These are phyloP conservation scores for Druon quercuslanigerum DNA, from an alignment of 1,140 invertebrate genomes.

Conservation along the genomic window DNA sequence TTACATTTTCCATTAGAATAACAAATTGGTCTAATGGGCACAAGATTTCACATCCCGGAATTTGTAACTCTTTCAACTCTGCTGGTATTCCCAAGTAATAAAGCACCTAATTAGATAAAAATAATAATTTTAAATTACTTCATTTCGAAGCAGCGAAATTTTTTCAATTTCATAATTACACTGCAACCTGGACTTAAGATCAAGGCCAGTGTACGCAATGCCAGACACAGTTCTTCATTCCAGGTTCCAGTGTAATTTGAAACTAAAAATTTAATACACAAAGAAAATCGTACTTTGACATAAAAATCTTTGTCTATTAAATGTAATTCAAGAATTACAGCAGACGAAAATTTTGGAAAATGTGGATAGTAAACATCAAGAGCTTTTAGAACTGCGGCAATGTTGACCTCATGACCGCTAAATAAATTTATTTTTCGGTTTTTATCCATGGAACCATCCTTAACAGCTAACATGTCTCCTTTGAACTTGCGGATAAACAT, in stretches of 20 bases:
- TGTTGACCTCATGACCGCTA: background rate
- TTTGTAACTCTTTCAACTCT: background rate
- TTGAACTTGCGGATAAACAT: background rate
- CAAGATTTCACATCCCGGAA: constrained; percentile 11
- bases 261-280: background rate
- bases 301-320: background rate
- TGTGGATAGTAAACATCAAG: constrained; percentile 1
- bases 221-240: background rate
- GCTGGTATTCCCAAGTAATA: background rate
- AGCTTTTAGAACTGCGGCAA: constrained; percentile 2
- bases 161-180: too few species aligned
- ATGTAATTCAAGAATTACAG: background rate
- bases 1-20: background rate
- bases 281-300: background rate
- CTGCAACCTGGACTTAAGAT: too few species aligned
- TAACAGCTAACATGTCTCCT: background rate
- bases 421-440: constrained; percentile 14
- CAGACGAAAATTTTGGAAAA: background rate
- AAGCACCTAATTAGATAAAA: background rate
- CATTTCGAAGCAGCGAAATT: background rate
- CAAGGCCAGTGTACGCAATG: too few species aligned
- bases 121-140: background rate
- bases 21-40: constrained; percentile 33
- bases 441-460: background rate
- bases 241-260: background rate